Percentiles rank a stretch among this genome's conserved stretches.
Evolutionary conservation across 2,888 invertebrate species (phyloP).

Genomic region (Buathra laborator): DNA sequence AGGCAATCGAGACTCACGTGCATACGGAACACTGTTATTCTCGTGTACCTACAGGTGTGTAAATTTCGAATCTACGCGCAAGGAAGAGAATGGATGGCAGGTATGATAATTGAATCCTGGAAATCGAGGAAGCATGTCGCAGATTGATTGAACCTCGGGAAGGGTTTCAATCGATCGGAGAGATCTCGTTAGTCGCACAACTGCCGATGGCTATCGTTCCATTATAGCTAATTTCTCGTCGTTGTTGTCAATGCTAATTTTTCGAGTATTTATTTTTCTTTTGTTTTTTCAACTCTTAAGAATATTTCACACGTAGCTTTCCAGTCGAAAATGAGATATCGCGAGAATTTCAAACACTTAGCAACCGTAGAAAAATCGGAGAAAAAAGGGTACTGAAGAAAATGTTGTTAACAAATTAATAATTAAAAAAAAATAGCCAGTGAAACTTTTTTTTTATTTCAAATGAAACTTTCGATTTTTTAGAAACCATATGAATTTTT

Average conservation of each 20-base stretch:
- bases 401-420: too few relatives aligned
- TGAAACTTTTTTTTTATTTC: too few relatives aligned
- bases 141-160: slow-evolving; percentile 39
- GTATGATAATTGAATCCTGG: slow-evolving; percentile 42
- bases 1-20: too few relatives aligned
- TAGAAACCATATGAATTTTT: too few relatives aligned
- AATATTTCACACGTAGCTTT: too few relatives aligned
- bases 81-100: slow-evolving; percentile 34
- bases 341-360: too few relatives aligned
- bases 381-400: too few relatives aligned
- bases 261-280: not conserved
- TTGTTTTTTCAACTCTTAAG: not conserved
- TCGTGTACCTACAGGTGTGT: not conserved
- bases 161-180: slow-evolving; percentile 24
- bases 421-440: too few relatives aligned
- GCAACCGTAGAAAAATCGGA: too few relatives aligned
- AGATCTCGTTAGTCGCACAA: slow-evolving; percentile 19
- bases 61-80: not conserved
- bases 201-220: slow-evolving; percentile 13
- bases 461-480: too few relatives aligned
- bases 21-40: not conserved
- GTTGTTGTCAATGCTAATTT: not conserved
- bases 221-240: slow-evolving; percentile 4
- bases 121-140: slow-evolving; percentile 30
- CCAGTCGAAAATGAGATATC: too few relatives aligned